Conservation (phyloP, 1,140 invertebrate genomes). For the Camponotus floridanus region DNA sequence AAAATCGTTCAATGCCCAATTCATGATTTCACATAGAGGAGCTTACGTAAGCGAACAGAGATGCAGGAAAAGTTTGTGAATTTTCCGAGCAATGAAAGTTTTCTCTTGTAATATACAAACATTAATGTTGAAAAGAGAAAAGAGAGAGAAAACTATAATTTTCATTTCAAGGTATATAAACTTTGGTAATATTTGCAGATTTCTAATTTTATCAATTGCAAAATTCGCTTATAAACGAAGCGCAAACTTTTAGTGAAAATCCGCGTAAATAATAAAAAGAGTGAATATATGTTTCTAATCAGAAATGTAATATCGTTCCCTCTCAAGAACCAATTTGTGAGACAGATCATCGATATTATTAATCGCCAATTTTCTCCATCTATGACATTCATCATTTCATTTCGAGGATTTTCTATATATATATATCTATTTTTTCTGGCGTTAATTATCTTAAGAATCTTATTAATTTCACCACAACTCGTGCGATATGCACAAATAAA, state of each 20-base stretch:
- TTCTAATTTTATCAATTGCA: slow-evolving; percentile 29
- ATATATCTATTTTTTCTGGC: neutral
- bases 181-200: slow-evolving; percentile 24
- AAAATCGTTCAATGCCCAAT: slow-evolving; percentile 50
- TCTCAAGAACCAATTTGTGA: slow-evolving; percentile 33
- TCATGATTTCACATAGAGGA: slow-evolving; percentile 54
- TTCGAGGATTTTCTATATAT: slow-evolving; percentile 34
- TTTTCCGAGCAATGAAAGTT: slow-evolving; percentile 52
- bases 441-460: slow-evolving; percentile 37
- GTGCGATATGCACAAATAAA: neutral
- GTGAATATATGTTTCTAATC: slow-evolving; percentile 26
- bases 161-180: slow-evolving; percentile 25
- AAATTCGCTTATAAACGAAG: neutral
- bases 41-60: slow-evolving; percentile 45
- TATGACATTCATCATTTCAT: slow-evolving; percentile 48
- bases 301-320: slow-evolving; percentile 32
- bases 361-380: slow-evolving; percentile 52
- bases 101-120: slow-evolving; percentile 43
- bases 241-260: neutral
- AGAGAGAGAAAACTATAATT: slow-evolving; percentile 15
- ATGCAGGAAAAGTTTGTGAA: slow-evolving; percentile 42
- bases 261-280: neutral
- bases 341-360: slow-evolving; percentile 36
- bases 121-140: slow-evolving; percentile 10
- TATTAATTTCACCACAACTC: neutral